Evolutionary conservation across 1,140 invertebrate genomes (phyloP).

Genomic region (Listronotus bonariensis): DNA sequence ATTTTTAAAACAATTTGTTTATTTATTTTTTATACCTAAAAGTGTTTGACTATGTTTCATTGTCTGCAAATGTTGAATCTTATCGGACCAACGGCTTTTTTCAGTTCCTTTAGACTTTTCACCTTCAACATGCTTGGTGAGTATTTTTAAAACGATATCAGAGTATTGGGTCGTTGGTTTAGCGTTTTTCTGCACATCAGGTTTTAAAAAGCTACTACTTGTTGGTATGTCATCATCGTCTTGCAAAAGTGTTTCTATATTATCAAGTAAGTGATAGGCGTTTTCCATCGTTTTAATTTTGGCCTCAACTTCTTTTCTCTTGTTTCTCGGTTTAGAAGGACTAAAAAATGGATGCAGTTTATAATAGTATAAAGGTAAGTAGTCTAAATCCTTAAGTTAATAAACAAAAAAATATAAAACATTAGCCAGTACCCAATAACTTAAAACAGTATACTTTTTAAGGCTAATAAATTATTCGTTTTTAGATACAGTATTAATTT

Average conservation of each 20-base stretch:
- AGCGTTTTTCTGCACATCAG: background rate
- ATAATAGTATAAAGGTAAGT: too few species aligned
- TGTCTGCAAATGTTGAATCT: constrained; percentile 36
- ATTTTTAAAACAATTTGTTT: too few species aligned
- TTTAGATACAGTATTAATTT: too few species aligned
- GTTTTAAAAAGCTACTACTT: background rate
- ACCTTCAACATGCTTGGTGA: constrained; percentile 7
- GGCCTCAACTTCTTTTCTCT: constrained; percentile 23
- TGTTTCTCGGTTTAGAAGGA: constrained; percentile 19
- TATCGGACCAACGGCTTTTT: constrained; percentile 30
- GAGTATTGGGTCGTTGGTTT: constrained; percentile 9
- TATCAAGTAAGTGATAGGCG: constrained; percentile 29
- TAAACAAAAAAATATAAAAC: too few species aligned
- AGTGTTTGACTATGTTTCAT: constrained; percentile 21
- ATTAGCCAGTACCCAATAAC: too few species aligned
- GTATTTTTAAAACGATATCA: constrained; percentile 14
- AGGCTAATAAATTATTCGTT: too few species aligned
- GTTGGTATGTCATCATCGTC: constrained; percentile 14
- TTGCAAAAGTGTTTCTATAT: constrained; percentile 14
- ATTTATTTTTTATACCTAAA: constrained; percentile 25
- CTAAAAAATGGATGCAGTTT: background rate
- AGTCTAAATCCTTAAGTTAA: too few species aligned
- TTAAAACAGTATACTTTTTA: too few species aligned
- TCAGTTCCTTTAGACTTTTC: constrained; percentile 8
- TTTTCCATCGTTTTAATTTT: constrained; percentile 24